Evolutionary conservation across 2,888 invertebrate genomes (phyloP).

Genomic region (Aphidius colemani): DNA sequence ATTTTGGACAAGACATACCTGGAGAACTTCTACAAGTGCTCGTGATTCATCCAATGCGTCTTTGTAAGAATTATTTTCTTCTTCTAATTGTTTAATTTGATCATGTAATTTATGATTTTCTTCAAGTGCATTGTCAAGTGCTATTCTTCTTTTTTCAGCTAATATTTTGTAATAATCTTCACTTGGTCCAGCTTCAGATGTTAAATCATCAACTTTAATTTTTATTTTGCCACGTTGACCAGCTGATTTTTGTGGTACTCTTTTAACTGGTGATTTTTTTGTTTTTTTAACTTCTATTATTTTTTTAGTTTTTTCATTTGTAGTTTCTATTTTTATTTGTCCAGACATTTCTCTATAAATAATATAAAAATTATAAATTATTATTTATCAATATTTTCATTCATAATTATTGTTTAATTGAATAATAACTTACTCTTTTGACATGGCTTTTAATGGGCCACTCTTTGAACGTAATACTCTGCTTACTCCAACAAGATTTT

Average conservation of each 20-base stretch:
- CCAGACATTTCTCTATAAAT: conserved; percentile 38
- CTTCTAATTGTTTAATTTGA: conserved; percentile 64
- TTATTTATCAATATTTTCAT: not conserved
- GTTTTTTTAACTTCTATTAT: too few species aligned
- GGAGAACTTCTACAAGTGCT: conserved; percentile 75
- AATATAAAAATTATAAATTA: conserved; percentile 6
- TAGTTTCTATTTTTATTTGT: conserved; percentile 28
- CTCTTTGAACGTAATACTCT: conserved; percentile 57
- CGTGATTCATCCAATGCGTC: conserved; percentile 78
- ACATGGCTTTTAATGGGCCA: conserved; percentile 33
- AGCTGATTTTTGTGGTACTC: conserved; percentile 20
- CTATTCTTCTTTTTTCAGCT: conserved; percentile 75
- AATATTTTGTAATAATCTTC: conserved; percentile 78
- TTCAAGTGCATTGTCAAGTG: conserved; percentile 72
- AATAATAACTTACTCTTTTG: conserved; percentile 39
- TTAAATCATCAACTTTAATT: conserved; percentile 72
- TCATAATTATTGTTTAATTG: not conserved
- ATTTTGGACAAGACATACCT: conserved; percentile 60
- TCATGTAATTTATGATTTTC: conserved; percentile 69
- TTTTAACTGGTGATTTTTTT: not conserved
- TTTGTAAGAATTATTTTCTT: conserved; percentile 71
- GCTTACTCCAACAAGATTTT: conserved; percentile 73
- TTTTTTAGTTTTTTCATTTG: conserved; percentile 19
- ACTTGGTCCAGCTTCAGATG: conserved; percentile 71
- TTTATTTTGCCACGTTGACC: conserved; percentile 58